Evolutionary conservation across 2,888 invertebrate genomes (phyloP), one percentile per base, ranked within the genome.

Genomic region (Apantesis nais): DNA sequence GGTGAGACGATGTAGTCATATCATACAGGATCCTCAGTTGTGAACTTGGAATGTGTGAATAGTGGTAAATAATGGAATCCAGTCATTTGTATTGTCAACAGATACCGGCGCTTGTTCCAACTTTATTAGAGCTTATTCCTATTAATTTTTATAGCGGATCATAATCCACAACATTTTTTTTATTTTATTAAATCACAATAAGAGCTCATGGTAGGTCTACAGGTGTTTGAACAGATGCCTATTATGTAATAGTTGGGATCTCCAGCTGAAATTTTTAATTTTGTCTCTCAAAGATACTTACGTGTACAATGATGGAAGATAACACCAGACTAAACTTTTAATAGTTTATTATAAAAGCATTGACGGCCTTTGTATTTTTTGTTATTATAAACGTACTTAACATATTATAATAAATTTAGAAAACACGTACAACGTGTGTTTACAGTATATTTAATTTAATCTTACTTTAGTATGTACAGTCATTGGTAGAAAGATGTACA

Each of bases 381-480:
- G 90, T 93, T 87, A 92, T 92, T 93, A 94, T 94, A 93, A 93
- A 93, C 88, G 91, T 92, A 93, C 93, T 93, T 94, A 92, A 92
- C 90, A 91, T 89, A 85, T 82, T 83, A 85, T 91, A 92, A 91
- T 92, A 89, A 93, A 92, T 92, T 93, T 90, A 91, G 93, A 93
- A 88, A 88, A 93, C 94, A 94, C 94, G 93, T 94, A 92, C 90
- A 93, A 94, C 93, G 93, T 93, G 93, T 91, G 91, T 93, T 90
- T 89, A 94, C 93, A 94, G 93, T 94, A 88, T 89, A 78, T 89
- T 89, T 89, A 89, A 88, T 94, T 92, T 92, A 93, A 93, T 93
- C 93, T 94, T 94, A 94, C 87, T 92, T 90, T 91, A 93, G 90
- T 94, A 94, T 94, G 93, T 94, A 94, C 93, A 94, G 91, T 91